Evolutionary conservation across 2,797 vertebrate species (phyloP), one percentile per base, ranked within the genome.

Genomic region (Cynodonichthys magdalenae): DNA sequence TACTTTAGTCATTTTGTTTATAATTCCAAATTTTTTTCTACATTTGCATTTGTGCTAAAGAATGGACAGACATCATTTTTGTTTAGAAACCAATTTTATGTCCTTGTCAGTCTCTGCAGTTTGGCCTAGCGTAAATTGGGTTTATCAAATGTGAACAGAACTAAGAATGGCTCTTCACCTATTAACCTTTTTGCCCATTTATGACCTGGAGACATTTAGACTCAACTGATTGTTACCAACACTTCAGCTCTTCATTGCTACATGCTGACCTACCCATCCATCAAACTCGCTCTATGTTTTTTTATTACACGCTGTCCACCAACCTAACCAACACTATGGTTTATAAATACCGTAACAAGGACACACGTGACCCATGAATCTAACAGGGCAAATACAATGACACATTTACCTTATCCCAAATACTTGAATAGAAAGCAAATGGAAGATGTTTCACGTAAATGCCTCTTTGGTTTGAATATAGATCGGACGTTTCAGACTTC

Each of bases 311-410:
- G 77, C 82, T 86, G 80, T 85, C 82, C 70, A 65, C 75, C 81
- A 71, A 81, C 82, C 75, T 82, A 55, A 77, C 71, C 8, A 53
- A 75, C 79, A 79, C 77, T 36, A 12, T 60, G 70, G 92, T 86
- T 93, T 93, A 94, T 94, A 94, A 95, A 94, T 94, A 94, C 83
- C 81, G 79, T 76, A 92, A 93, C 94, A 94, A 90, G 94, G 95
- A 96, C 94, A 94, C 63, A 90, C 89, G 88, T 90, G 92, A 92
- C 93, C 92, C 81, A 86, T 93, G 93, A 94, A 94, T 96, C 93
- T 91, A 92, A 90, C 82, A 85, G 89, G 89, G 92, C 94, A 95
- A 95, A 96, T 96, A 96, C 95, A 95, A 93, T 91, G 86, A 92
- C 91, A 89, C 93, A 94, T 95, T 95, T 95, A 94, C 92, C 92